Base-by-base conservation (phyloP, 2,888 invertebrate genomes). In the Kryphioiulus occultus region DNA sequence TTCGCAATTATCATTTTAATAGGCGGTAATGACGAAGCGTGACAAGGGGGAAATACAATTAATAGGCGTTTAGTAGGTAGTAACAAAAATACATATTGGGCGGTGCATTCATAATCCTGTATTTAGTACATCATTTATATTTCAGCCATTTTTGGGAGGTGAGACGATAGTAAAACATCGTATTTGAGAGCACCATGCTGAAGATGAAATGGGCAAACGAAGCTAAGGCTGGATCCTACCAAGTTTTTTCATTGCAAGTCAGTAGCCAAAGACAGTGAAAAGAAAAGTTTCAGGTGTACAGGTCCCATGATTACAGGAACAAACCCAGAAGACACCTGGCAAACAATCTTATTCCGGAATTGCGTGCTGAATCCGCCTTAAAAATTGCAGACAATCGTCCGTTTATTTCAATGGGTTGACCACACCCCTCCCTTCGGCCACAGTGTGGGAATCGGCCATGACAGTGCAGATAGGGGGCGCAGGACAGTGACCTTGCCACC, bases 381-480 rank as follows among this genome's bases (percentile, higher is more conserved):
- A 68, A 68, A 26, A 10, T 68, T n/a, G 68, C 26, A 68, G 68
- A 22, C 68, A 68, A 22, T n/a, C 68, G 22, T 22, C 22, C 68
- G 68, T 68, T 22, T n/a, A n/a, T 68, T 68, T 22, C 68, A 26
- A 68, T 26, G 12, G n/a, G 26, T 35, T 22, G 68, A 22, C 68
- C 68, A n/a, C 68, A 68, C 68, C 68, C 68, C 68, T 68, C 26
- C 68, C 68, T 26, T 68, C 7, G 68, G 68, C 68, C 68, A n/a
- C n/a, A 68, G 68, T 68, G 68, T 68, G 68, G 68, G 68, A 68
- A 68, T 68, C 26, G 68, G 68, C 68, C 68, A 68, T 68, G 68
- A 68, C 68, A 68, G 68, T 68, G 68, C 68, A 22, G 26, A 22
- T 68, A 68, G 68, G 22, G 26, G 68, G 68, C 68, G 68, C 68